A percentile compares a stretch with the other conserved stretches of the same genome.
These are phyloP conservation scores for Timandra comae DNA, from an alignment of 2,888 invertebrate genomes.

Conservation along the genomic window DNA sequence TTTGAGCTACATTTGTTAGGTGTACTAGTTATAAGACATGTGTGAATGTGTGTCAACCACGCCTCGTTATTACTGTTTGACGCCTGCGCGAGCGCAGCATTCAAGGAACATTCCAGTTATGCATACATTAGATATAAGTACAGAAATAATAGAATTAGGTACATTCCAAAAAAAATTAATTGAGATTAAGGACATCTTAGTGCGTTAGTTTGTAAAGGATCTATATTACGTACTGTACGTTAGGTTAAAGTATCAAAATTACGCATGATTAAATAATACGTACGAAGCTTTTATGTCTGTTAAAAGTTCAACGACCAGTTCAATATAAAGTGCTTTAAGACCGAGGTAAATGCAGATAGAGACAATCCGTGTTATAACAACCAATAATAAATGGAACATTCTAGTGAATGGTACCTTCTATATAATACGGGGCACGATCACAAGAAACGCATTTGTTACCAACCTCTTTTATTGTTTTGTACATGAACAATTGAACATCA, in stretches of 20 bases:
- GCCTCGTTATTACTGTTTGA: slow-evolving; percentile 34
- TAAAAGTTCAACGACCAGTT: slow-evolving; percentile 18
- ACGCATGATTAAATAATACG: too few species aligned
- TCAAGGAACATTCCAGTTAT: not conserved
- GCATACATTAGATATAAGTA: not conserved
- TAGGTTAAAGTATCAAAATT: too few species aligned
- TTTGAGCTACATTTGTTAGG: slow-evolving; percentile 6
- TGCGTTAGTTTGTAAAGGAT: too few species aligned
- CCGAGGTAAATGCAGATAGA: slow-evolving; percentile 12
- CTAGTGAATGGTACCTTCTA: slow-evolving; percentile 57
- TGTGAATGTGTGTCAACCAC: slow-evolving; percentile 40
- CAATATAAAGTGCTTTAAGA: slow-evolving; percentile 9
- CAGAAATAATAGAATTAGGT: too few species aligned
- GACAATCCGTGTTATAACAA: slow-evolving; percentile 3
- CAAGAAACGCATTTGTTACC: slow-evolving; percentile 33
- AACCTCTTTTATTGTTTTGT: slow-evolving; percentile 43
- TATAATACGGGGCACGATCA: slow-evolving; percentile 47
- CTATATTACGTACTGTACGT: too few species aligned
- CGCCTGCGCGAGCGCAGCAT: slow-evolving; percentile 12
- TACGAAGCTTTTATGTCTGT: too few species aligned
- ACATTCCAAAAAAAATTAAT: too few species aligned
- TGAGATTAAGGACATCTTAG: too few species aligned
- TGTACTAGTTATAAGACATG: slow-evolving; percentile 29
- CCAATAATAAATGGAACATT: slow-evolving; percentile 37
- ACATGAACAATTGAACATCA: slow-evolving; percentile 36